These are phyloP conservation scores for Eidolon dupreanum DNA, from an alignment of 2,797 vertebrate genomes.

Conservation along the genomic window DNA sequence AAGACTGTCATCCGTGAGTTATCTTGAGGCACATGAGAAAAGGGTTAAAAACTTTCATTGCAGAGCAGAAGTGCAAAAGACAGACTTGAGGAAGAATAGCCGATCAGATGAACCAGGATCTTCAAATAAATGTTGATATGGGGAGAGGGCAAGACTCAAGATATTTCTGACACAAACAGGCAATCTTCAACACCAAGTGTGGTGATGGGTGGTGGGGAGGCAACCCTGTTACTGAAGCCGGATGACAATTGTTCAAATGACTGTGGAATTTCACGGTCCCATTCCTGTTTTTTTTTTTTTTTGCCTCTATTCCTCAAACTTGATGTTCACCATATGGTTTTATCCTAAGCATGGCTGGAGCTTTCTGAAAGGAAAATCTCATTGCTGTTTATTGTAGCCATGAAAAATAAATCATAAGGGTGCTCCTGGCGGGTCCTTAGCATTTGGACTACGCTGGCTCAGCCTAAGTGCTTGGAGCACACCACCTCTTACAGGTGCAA, in stretches of 20 bases:
- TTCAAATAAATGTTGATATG: too few relatives aligned
- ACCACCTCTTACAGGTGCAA: conserved; percentile 24
- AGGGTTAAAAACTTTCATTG: neutral
- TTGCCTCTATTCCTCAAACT: neutral
- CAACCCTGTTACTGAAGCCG: neutral
- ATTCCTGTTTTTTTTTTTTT: neutral
- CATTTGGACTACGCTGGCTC: neutral
- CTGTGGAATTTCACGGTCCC: neutral
- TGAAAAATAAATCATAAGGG: neutral
- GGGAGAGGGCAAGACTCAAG: neutral
- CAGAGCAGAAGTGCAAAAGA: neutral
- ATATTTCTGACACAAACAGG: neutral
- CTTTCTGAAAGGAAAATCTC: conserved; percentile 9
- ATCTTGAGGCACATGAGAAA: too few relatives aligned
- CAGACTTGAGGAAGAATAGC: neutral
- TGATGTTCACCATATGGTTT: conserved; percentile 43
- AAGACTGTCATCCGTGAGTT: too few relatives aligned
- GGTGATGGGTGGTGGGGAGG: neutral
- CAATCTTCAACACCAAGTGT: neutral
- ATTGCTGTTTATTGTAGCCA: neutral
- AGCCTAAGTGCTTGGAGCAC: neutral
- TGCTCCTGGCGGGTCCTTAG: neutral
- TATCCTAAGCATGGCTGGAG: neutral
- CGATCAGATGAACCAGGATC: neutral
- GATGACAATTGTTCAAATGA: neutral